phyloP scores from a whole-genome alignment of 2,113 vertebrate species.

The Enhydra lutris region DNA sequence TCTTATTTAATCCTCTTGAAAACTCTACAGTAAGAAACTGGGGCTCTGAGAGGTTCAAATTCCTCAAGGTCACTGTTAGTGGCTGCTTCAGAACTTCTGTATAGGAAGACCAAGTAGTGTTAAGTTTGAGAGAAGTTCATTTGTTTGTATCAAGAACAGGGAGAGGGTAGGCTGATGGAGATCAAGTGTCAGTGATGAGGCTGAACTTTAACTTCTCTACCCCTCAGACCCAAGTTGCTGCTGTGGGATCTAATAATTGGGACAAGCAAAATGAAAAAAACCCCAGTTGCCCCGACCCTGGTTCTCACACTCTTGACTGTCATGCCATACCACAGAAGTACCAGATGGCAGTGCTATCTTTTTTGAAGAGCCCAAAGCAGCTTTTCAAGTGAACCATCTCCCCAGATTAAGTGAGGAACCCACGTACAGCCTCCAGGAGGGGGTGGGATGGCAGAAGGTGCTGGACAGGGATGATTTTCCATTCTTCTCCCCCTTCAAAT shows the following conservation, averaged over 20 bases:
- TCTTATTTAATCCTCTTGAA: background rate
- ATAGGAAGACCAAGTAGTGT: background rate
- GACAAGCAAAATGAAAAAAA: background rate
- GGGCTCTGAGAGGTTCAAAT: background rate
- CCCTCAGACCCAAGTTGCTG: background rate
- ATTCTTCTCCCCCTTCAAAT: background rate
- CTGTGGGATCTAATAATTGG: background rate
- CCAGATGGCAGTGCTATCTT: background rate
- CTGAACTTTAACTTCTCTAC: background rate
- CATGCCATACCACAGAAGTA: background rate
- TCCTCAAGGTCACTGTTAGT: background rate
- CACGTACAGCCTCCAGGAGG: background rate
- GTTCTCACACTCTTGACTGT: background rate
- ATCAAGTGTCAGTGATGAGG: background rate
- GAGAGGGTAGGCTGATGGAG: background rate
- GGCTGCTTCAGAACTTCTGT: background rate
- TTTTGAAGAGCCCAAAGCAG: background rate
- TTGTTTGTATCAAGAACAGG: background rate
- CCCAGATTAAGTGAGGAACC: background rate
- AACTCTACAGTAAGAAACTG: background rate
- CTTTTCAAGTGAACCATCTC: constrained; percentile 26
- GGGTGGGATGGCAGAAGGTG: background rate
- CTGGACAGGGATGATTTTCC: background rate
- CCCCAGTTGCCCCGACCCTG: background rate
- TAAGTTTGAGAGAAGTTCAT: background rate